phyloP scores from a whole-genome alignment of 2,113 vertebrate species.

The Gnathonemus longibarbis region DNA sequence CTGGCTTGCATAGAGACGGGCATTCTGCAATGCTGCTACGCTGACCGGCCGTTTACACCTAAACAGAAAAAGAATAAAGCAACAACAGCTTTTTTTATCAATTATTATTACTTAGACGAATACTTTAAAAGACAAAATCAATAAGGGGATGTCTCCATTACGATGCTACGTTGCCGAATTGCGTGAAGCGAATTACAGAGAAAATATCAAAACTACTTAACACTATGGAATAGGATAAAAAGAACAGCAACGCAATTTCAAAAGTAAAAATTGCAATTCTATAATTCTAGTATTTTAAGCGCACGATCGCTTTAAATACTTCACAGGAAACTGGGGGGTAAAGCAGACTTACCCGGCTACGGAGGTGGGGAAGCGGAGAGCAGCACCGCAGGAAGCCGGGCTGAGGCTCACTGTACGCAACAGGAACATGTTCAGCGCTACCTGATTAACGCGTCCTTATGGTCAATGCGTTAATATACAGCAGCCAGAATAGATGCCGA shows the following conservation, averaged over 20 bases:
- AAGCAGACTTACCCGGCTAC: constrained; percentile 44
- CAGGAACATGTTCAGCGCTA: constrained; percentile 45
- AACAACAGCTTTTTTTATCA: neutral
- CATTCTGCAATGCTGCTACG: constrained; percentile 26
- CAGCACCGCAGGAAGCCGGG: constrained; percentile 42
- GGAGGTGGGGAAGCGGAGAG: constrained; percentile 39
- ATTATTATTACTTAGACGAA: neutral
- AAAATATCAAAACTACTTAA: neutral
- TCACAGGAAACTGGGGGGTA: neutral
- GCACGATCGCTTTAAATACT: neutral
- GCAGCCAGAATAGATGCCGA: neutral
- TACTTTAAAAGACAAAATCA: neutral
- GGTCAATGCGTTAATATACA: neutral
- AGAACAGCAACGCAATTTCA: neutral
- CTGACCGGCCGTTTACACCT: constrained; percentile 46
- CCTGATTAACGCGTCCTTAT: neutral
- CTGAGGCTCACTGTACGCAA: constrained; percentile 52
- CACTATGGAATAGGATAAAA: neutral
- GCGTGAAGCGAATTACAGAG: neutral
- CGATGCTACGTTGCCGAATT: neutral
- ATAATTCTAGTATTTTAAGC: neutral
- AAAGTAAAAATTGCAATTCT: neutral
- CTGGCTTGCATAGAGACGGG: constrained; percentile 54
- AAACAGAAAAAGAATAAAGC: neutral
- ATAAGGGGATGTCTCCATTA: neutral